Base-by-base conservation (phyloP, 2,797 vertebrate genomes). In the Lophius americanus region DNA sequence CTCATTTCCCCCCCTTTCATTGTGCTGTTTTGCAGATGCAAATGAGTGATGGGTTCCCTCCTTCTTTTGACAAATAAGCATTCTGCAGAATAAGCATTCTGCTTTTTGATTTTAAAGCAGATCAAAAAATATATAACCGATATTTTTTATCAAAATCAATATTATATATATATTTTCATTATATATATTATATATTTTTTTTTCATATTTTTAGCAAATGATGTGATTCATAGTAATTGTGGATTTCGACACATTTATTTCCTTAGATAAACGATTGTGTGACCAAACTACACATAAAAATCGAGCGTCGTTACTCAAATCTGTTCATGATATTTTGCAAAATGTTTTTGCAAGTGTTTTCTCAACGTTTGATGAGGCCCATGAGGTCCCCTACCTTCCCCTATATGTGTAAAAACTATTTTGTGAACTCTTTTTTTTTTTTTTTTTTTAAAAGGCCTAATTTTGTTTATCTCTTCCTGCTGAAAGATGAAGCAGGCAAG, bases 1-100 rank as follows among this genome's bases (percentile, higher is more conserved):
- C 87, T 92, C 90, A 91, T 92, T 92, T 91, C 84, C 79, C 76
- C 76, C 23, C 55, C 78, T 88, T 85, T 87, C 67, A 72, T 69
- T 74, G 72, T 65, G 38, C 60, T 65, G 60, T 70, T 81, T 85
- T 85, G 63, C 75, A 82, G 78, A 83, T 88, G 82, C 78, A 75
- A 88, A 83, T 85, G 36, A 78, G 55, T 37, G 4, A 12, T 10
- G 7, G 14, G 52, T 83, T 67, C 66, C 70, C 73, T 71, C 59
- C 64, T 52, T 76, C 44, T 78, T 65, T 71, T 38, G 39, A 56
- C 11, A 78, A 73, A 72, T 54, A 61, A 39, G 6, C 51, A 55
- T 56, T 73, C 48, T 68, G 23, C 23, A 23, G 23, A 23, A 23
- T 23, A 23, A 23, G 23, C 23, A 23, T 23, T 23, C 23, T 54